Conservation (phyloP, 2,113 vertebrate species). For the Anolis sagrei region DNA sequence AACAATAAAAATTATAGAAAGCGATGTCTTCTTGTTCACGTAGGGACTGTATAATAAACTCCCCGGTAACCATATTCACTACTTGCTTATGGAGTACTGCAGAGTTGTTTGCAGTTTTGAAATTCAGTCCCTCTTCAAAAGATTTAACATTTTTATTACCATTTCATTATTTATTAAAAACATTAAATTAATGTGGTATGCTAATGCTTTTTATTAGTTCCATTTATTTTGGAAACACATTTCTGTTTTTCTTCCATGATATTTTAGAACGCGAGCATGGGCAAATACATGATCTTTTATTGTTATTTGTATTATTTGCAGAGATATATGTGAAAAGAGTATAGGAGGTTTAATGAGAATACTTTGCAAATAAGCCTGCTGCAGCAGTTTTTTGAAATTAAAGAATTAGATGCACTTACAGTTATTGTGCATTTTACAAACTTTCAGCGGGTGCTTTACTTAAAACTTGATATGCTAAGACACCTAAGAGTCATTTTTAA, state of each 20-base stretch:
- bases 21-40: too few relatives aligned
- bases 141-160: conserved; percentile 55
- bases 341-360: neutral
- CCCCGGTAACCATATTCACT: accelerated
- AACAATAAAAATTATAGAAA: too few relatives aligned
- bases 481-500: too few relatives aligned
- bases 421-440: neutral
- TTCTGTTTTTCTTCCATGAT: conserved; percentile 15
- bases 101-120: conserved; percentile 25
- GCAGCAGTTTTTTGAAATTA: neutral
- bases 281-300: neutral
- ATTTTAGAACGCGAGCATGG: neutral
- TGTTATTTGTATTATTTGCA: conserved; percentile 7
- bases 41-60: neutral
- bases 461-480: too few relatives aligned
- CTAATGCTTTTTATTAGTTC: conserved; percentile 39
- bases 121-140: conserved; percentile 33
- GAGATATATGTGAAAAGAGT: neutral
- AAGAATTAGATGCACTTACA: neutral
- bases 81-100: conserved; percentile 13
- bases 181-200: conserved; percentile 34
- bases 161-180: conserved; percentile 57
- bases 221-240: conserved; percentile 41
- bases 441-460: too few relatives aligned
- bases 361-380: neutral